Base-by-base conservation (phyloP, 2,113 vertebrate species). In the Nycticebus coucang region DNA sequence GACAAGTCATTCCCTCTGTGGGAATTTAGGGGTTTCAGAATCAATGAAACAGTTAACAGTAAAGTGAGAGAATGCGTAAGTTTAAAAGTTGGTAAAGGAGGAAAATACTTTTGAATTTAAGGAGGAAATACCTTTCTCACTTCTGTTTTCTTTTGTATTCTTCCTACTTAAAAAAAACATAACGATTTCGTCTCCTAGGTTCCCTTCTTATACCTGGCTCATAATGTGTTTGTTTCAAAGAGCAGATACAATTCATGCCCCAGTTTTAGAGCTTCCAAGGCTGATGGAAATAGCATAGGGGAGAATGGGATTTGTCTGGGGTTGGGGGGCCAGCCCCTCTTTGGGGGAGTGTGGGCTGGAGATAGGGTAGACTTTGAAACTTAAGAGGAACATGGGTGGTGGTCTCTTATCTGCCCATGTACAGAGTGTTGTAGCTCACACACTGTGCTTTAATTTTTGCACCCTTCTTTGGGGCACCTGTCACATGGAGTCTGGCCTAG, bases 21-120 rank as follows among this genome's bases (percentile, higher is more conserved):
- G 77, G 77, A 84, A 93, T 60, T 77, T 37, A 45, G 60, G 72
- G 93, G n/a, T 35, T 62, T 72, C 17, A 83, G 87, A 90, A 37
- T 50, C 53, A 71, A 26, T 30, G n/a, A n/a, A 33, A 87, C 33
- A 62, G 6, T 41, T 35, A 21, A 35, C 57, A 83, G 50, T 53
- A 79, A 87, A 28, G 55, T 87, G 79, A 94, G 66, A 66, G 21
- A 66, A 57, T 59, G 28, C 33, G 24, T 78, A 55, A 3, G 37
- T 81, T 83, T 77, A 33, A 89, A 75, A 87, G 71, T 50, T 84
- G 35, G 66, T 24, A 8, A 45, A 79, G 37, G 50, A 94, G 37
- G 79, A 66, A 87, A 66, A 10, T 41, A 26, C 68, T 77, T 90
- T n/a, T 71, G 30, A 71, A 62, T 60, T 7, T 28, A 15, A 24